phyloP scores from a whole-genome alignment of 2,113 vertebrate genomes.

The Otus sunia region DNA sequence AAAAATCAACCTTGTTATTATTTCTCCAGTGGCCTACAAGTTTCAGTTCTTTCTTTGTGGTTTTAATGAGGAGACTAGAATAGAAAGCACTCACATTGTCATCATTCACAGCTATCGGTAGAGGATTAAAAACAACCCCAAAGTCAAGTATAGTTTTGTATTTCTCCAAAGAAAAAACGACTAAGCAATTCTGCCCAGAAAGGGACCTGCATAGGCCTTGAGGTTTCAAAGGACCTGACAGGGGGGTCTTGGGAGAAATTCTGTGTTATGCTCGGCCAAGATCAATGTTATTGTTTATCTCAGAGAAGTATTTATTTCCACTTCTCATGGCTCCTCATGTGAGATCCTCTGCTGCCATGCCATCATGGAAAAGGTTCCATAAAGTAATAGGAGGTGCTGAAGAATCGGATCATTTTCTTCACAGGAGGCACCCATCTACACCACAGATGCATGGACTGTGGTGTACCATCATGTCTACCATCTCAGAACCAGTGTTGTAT shows the following conservation, averaged over 20 bases:
- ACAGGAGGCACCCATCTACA: not conserved
- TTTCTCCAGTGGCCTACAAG: not conserved
- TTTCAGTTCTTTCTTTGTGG: not conserved
- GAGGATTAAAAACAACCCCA: not conserved
- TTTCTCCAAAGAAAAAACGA: not conserved
- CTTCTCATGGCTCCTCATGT: conserved; percentile 42
- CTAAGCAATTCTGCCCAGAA: conserved; percentile 8
- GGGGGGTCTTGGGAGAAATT: conserved; percentile 11
- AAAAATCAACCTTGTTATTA: not conserved
- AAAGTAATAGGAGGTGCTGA: not conserved
- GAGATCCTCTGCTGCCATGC: not conserved
- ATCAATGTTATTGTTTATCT: conserved; percentile 67
- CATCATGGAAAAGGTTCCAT: conserved; percentile 11
- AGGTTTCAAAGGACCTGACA: conserved; percentile 39
- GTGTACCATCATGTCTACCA: not conserved
- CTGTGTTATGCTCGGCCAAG: conserved; percentile 33
- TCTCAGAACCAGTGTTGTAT: not conserved
- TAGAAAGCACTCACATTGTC: not conserved
- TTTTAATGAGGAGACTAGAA: not conserved
- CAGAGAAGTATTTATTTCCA: conserved; percentile 47
- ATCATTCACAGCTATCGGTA: not conserved
- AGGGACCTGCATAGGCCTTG: not conserved
- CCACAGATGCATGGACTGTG: not conserved
- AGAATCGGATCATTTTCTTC: not conserved
- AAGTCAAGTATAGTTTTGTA: not conserved